Evolutionary conservation across 2,113 vertebrate species (phyloP).

Genomic region (Poeciliopsis retropinna): DNA sequence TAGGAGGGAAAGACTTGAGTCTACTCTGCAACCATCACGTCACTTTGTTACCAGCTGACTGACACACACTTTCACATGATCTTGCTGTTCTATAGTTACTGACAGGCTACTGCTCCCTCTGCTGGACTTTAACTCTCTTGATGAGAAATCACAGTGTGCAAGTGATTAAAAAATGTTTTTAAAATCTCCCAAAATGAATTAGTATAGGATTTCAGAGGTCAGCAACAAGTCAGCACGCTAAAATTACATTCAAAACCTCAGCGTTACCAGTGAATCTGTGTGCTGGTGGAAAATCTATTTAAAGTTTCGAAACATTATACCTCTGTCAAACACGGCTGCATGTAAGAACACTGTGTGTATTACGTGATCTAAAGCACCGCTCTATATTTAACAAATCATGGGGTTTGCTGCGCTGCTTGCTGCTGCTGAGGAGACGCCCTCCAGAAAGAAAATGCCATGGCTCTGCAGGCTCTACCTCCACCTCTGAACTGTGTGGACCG

Average conservation of each 20-base stretch:
- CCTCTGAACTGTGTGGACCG: conserved; percentile 28
- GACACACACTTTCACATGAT: conserved; percentile 39
- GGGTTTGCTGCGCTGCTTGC: conserved; percentile 40
- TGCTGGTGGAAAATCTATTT: conserved; percentile 64
- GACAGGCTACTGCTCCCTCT: not conserved
- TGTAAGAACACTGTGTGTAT: conserved; percentile 56
- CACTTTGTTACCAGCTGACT: conserved; percentile 63
- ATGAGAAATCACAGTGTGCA: not conserved
- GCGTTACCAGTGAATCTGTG: conserved; percentile 7
- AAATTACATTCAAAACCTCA: conserved; percentile 15
- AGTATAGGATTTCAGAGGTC: not conserved
- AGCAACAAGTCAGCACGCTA: not conserved
- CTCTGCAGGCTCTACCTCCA: conserved; percentile 35
- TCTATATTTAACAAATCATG: conserved; percentile 83
- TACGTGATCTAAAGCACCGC: conserved; percentile 73
- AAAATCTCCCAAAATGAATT: not conserved
- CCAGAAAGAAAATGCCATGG: conserved; percentile 49
- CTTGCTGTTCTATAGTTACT: conserved; percentile 18
- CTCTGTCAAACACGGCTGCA: conserved; percentile 57
- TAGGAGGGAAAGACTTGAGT: conserved; percentile 28
- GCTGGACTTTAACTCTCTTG: conserved; percentile 7
- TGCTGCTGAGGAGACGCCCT: conserved; percentile 40
- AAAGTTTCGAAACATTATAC: conserved; percentile 68
- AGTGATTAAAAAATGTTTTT: not conserved
- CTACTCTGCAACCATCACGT: conserved; percentile 44